phyloP scores from a whole-genome alignment of 2,797 vertebrate genomes.

The Merluccius polli region DNA sequence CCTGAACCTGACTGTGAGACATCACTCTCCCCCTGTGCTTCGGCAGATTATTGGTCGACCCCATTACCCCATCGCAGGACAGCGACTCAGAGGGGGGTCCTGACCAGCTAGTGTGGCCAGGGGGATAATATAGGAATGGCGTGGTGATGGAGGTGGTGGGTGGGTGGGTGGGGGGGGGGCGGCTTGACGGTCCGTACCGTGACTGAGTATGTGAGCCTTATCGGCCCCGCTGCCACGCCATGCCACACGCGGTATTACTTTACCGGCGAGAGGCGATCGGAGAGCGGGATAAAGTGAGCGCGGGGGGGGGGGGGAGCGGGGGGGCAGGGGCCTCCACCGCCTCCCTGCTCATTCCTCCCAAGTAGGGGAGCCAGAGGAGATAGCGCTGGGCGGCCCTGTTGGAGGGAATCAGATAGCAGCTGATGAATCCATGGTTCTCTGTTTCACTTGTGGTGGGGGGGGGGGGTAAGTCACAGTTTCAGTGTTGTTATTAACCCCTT shows the following conservation, averaged over 20 bases:
- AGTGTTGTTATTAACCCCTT: neutral
- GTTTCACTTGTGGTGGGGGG: conserved; percentile 28
- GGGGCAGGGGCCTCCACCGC: no score
- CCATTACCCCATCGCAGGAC: conserved; percentile 24
- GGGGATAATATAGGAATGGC: neutral
- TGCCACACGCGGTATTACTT: conserved; percentile 66
- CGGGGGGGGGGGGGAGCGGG: neutral
- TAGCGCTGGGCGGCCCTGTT: conserved; percentile 49
- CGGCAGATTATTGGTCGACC: conserved; percentile 28
- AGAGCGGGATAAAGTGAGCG: conserved; percentile 41
- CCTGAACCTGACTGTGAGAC: neutral
- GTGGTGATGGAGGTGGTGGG: conserved; percentile 4
- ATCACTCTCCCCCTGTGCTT: conserved; percentile 29
- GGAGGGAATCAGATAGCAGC: conserved; percentile 63
- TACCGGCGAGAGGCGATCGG: conserved; percentile 22
- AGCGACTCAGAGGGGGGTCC: neutral
- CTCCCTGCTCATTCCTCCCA: conserved; percentile 56
- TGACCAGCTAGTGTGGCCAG: neutral
- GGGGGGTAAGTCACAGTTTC: neutral
- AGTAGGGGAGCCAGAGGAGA: conserved; percentile 43
- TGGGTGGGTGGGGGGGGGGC: neutral
- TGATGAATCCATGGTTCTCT: conserved; percentile 54
- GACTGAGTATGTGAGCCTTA: conserved; percentile 58
- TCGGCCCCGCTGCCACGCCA: conserved; percentile 38
- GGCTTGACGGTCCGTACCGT: neutral